Evolutionary conservation across 2,888 invertebrate genomes (phyloP).

Genomic region (Pediacus dermestoides): DNA sequence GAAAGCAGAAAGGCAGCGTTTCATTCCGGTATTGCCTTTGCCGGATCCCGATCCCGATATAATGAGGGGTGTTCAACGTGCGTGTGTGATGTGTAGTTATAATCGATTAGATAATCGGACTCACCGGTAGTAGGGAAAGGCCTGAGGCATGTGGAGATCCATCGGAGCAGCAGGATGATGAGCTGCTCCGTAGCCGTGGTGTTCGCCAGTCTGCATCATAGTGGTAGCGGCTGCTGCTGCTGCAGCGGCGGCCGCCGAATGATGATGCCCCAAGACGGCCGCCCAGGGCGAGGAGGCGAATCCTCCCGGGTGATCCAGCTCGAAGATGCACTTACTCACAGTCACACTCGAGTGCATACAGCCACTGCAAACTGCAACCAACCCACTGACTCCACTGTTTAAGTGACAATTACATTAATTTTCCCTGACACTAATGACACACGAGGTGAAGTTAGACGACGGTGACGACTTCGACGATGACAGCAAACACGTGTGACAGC

Average conservation of each 20-base stretch:
- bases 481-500: slow-evolving; percentile 61
- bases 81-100: slow-evolving; percentile 18
- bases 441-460: neutral
- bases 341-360: slow-evolving; percentile 46
- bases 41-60: no score
- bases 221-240: slow-evolving; percentile 48
- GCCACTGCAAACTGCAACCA: slow-evolving; percentile 29
- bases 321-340: slow-evolving; percentile 42
- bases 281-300: slow-evolving; percentile 75
- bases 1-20: slow-evolving; percentile 1
- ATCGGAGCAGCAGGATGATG: slow-evolving; percentile 62
- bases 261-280: slow-evolving; percentile 65
- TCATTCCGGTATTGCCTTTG: no score
- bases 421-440: slow-evolving; percentile 9
- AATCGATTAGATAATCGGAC: slow-evolving; percentile 45
- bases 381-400: neutral
- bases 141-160: slow-evolving; percentile 90
- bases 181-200: slow-evolving; percentile 57
- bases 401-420: slow-evolving; percentile 2
- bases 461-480: slow-evolving; percentile 38
- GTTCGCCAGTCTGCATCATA: slow-evolving; percentile 51
- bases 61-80: slow-evolving; percentile 13
- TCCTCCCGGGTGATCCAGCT: slow-evolving; percentile 75
- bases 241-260: slow-evolving; percentile 48
- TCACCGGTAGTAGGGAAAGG: slow-evolving; percentile 88